A percentile compares a stretch with the other conserved stretches of the same genome.
phyloP scores from a whole-genome alignment of 2,888 invertebrate genomes.

The Drosophila melanosoma region DNA sequence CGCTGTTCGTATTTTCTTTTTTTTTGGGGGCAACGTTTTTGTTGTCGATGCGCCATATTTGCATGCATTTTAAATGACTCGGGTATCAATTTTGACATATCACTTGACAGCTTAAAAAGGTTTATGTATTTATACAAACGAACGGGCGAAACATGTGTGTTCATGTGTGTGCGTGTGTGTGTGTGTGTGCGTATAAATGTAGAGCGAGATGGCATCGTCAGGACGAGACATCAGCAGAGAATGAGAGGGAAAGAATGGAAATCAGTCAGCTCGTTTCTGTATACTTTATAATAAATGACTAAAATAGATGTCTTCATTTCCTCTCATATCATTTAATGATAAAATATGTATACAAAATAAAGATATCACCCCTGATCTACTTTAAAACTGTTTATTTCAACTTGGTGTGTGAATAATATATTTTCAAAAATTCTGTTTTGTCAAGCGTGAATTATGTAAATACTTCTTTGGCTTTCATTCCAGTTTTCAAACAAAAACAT shows the following conservation, averaged over 20 bases:
- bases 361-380: background rate
- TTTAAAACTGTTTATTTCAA: background rate
- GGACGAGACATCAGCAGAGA: background rate
- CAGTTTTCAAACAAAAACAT: background rate
- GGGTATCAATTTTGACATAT: conserved; percentile 82
- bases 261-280: background rate
- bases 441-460: background rate
- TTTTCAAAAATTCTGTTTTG: background rate
- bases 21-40: conserved; percentile 39
- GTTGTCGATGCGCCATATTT: conserved; percentile 71
- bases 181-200: conserved; percentile 14
- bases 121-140: conserved; percentile 79
- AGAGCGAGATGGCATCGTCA: conserved; percentile 18
- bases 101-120: conserved; percentile 82
- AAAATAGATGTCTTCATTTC: background rate
- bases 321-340: background rate
- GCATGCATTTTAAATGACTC: conserved; percentile 82
- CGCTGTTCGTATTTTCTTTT: conserved; percentile 22
- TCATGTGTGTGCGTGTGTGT: conserved; percentile 15
- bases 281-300: conserved; percentile 8
- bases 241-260: background rate
- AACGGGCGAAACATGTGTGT: conserved; percentile 39
- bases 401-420: background rate
- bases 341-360: background rate
- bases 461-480: background rate